These are phyloP conservation scores for pig (Sus scrofa) DNA, from an alignment of 2,113 vertebrate species.

Conservation along the genomic window DNA sequence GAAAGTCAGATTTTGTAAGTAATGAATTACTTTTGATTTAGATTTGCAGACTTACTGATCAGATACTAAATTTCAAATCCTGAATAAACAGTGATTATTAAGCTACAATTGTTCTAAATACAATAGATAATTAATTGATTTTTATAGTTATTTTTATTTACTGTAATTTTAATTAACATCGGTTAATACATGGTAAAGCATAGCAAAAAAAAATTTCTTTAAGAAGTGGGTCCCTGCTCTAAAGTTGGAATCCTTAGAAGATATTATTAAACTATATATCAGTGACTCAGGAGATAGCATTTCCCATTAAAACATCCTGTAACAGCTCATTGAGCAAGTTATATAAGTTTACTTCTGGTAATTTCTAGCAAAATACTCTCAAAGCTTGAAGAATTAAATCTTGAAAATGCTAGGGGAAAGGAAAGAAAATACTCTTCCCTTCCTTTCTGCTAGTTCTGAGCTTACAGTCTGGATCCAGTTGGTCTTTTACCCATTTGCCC, in stretches of 20 bases:
- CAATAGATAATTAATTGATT: background rate
- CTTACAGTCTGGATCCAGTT: background rate
- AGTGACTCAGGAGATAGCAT: constrained; percentile 7
- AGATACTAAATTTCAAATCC: constrained; percentile 40
- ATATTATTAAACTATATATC: constrained; percentile 64
- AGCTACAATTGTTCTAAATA: background rate
- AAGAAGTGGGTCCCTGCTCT: constrained; percentile 44
- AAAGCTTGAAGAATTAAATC: constrained; percentile 46
- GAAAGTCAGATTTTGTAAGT: constrained; percentile 1
- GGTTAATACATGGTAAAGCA: background rate
- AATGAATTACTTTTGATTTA: background rate
- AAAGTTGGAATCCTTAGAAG: constrained; percentile 40
- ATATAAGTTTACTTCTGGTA: constrained; percentile 36
- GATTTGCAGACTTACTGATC: constrained; percentile 1
- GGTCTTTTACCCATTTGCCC: background rate
- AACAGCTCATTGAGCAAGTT: constrained; percentile 49
- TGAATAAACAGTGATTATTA: background rate
- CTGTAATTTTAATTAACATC: constrained; percentile 43
- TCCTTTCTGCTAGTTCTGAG: background rate
- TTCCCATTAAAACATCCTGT: constrained; percentile 64
- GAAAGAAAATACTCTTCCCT: background rate
- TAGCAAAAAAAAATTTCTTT: constrained; percentile 34
- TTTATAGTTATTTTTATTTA: constrained; percentile 47
- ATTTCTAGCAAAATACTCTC: constrained; percentile 12
- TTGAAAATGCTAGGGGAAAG: background rate